Evolutionary conservation across 1,140 invertebrate species (phyloP), one percentile per base, ranked within the genome.

Genomic region (Drosophila persimilis): DNA sequence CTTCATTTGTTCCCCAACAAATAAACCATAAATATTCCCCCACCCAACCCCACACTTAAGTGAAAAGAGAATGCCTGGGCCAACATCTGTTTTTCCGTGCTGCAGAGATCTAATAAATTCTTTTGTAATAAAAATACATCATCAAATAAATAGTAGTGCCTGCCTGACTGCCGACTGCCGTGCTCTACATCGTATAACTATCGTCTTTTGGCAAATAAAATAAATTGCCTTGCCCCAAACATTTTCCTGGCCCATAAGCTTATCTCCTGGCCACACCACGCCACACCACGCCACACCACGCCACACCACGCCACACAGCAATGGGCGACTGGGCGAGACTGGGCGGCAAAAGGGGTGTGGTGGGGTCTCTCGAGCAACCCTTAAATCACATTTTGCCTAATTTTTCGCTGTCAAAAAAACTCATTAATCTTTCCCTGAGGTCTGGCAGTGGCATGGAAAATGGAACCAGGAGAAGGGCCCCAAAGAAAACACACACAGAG

Each of bases 301-400:
- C 69, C 81, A 75, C 77, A 78, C 73, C 71, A 74, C 48, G 55
- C 39, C 46, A 57, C 31, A 56, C 44, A 54, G 71, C 11, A 39
- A 39, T 39, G 35, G 35, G 35, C 35, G 35, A 26, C 35, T 39
- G 35, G 35, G 35, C 9, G 24, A 20, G 31, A 8, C 9, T 9
- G 0, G 35, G 9, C 35, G 70, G 58, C 56, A 15, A 77, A 72
- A 63, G 58, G 66, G 50, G 61, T 67, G 62, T 45, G 58, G 67
- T 47, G 46, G 58, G 56, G 43, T 26, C 24, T 70, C 41, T 24
- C 48, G 48, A 86, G 67, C 83, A 88, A 88, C 83, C 83, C 83
- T 88, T 88, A 88, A 88, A 88, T 88, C 83, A 88, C 83, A 88
- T 88, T 88, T 88, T 88, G 83, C 83, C 83, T 88, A 88, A 88